Evolutionary conservation across 2,113 vertebrate genomes (phyloP), one percentile per base, ranked within the genome.

Genomic region (Anoura caudifer): DNA sequence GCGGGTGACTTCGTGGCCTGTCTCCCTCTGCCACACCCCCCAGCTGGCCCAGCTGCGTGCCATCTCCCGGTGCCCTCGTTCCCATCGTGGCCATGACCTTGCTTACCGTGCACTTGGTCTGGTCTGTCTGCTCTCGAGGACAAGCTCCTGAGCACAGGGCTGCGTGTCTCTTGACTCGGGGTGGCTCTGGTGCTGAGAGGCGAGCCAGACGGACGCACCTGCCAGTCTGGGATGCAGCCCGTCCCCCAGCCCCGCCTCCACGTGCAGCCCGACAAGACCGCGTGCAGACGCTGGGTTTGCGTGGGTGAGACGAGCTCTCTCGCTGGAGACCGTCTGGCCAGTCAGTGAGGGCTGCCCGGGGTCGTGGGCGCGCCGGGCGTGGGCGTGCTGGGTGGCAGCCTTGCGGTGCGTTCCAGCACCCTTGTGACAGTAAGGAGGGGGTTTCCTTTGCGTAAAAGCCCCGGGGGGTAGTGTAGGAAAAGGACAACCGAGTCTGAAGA

Each of bases 191-290:
- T 5, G 1, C 79, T 1, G 26, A 59, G 80, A 7, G 5, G 26
- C 1, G 12, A 7, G 26, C 38, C 36, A 63, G 54, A 2, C 0
- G 15, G 15, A 59, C 13, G 11, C 7, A 1, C 2, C 2, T 14
- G 26, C 2, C 3, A 4, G 38, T 12, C 36, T 0, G 38, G 2
- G 19, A 33, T 36, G 3, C 26, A 31, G 15, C 26, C 26, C 2
- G 8, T 16, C 15, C 52, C 50, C 36, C 72, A 31, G 14, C 36
- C 52, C 52, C 17, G 9, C 38, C 36, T 2, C 79, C 26, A 5
- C 2, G 3, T 0, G 9, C 10, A 12, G 26, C 79, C 52, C 36
- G 2, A 4, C 2, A 31, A 17, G 56, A 19, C 36, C 36, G 13
- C 3, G 14, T 16, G 79, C 4, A 4, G 59, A 36, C 6, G 36